Evolutionary conservation across 2,888 invertebrate genomes (phyloP), one percentile per base, ranked within the genome.

Genomic region (Colletes collaris): DNA sequence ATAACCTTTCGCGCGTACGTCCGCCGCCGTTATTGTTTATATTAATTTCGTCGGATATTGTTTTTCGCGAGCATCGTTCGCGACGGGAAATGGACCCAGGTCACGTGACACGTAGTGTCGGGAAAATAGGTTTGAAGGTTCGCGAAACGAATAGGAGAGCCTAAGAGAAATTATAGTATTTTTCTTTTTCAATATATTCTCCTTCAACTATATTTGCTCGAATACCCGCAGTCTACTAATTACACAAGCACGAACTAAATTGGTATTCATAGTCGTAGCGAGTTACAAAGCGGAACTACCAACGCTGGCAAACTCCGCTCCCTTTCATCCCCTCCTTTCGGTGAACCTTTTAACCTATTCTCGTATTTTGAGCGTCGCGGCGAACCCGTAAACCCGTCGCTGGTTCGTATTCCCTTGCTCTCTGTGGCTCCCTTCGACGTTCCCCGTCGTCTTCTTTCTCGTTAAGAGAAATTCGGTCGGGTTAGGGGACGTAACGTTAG

Each of bases 1-100:
- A 79, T 75, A 77, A 27, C 27, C 52, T 56, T 53, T 56, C 62
- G 70, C 44, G 7, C 59, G 13, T 6, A 4, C 40, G 44, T 46
- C 7, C 50, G 16, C 13, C 49, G 4, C 49, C 37, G 55, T 67
- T 64, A 70, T 78, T 84, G 77, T 84, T 78, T 82, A 68, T 78
- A 82, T 76, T 86, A 86, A 84, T 86, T 79, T 64, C 55, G n/a
- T 68, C 58, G 66, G 40, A 58, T 59, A 68, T 64, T 50, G 66
- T 71, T 75, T 62, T 35, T 59, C n/a, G 8, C 8, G 52, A 37
- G 40, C 35, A 6, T 35, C 11, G 19, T 8, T 8, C 5, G n/a
- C 19, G 8, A 5, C 11, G 50, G 4, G 50, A 56, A 65, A 40
- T 10, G 37, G n/a, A 27, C 40, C n/a, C 44, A 2, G 50, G 4